Conservation (phyloP, 1,140 invertebrate species). For the Nymphalis io region DNA sequence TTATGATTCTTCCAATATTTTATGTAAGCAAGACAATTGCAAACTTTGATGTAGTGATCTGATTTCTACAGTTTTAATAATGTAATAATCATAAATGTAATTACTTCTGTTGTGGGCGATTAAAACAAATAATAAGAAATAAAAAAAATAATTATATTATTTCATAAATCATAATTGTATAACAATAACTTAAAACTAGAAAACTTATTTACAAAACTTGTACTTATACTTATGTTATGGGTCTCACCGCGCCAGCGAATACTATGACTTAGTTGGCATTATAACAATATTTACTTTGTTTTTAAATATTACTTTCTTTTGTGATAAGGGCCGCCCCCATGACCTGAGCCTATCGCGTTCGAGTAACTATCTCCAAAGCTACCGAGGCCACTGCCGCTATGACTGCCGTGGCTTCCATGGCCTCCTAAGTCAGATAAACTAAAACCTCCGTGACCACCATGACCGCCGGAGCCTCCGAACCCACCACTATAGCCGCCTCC, state of each 20-base stretch:
- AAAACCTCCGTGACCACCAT: slow-evolving; percentile 32
- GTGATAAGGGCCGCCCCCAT: slow-evolving; percentile 73
- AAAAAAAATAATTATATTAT: slow-evolving; percentile 17
- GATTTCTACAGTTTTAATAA: too few relatives aligned
- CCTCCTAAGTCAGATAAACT: slow-evolving; percentile 30
- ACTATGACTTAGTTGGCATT: slow-evolving; percentile 70
- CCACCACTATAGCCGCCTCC: slow-evolving; percentile 11
- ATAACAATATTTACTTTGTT: slow-evolving; percentile 26
- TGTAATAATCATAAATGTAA: too few relatives aligned
- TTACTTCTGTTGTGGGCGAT: not conserved
- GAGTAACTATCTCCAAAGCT: slow-evolving; percentile 67
- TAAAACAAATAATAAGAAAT: slow-evolving; percentile 11
- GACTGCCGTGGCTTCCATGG: slow-evolving; percentile 30
- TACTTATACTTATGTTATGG: slow-evolving; percentile 58
- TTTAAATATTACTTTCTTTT: slow-evolving; percentile 55
- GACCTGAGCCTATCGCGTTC: slow-evolving; percentile 56
- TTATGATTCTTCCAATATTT: too few relatives aligned
- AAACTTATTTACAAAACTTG: slow-evolving; percentile 61
- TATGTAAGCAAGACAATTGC: too few relatives aligned
- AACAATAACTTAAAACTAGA: slow-evolving; percentile 74
- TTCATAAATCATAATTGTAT: slow-evolving; percentile 35
- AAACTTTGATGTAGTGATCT: too few relatives aligned
- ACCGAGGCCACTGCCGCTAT: slow-evolving; percentile 43
- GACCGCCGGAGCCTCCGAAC: slow-evolving; percentile 14
- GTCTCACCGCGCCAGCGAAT: slow-evolving; percentile 43